These are phyloP conservation scores for Drosophila biarmipes DNA, from an alignment of 1,140 invertebrate genomes.

Conservation along the genomic window DNA sequence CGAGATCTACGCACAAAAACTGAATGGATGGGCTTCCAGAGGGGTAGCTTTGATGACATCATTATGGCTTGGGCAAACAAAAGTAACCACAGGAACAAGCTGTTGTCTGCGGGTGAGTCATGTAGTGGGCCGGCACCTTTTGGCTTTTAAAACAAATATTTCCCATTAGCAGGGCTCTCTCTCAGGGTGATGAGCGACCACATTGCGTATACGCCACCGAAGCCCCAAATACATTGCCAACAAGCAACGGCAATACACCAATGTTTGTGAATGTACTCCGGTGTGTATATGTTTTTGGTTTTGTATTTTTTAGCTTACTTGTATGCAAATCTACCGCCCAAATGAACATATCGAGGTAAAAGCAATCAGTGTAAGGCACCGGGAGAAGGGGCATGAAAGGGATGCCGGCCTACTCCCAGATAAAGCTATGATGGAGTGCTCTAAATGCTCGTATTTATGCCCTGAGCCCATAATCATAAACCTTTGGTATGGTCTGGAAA, in stretches of 20 bases:
- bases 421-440: constrained; percentile 29
- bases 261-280: constrained; percentile 20
- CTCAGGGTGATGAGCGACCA: constrained; percentile 56
- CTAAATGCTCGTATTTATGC: constrained; percentile 21
- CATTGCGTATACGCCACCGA: constrained; percentile 69
- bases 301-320: constrained; percentile 4
- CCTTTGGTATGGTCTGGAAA: not conserved
- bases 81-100: constrained; percentile 66
- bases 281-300: not conserved
- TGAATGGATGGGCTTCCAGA: not conserved
- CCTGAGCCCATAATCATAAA: constrained; percentile 33
- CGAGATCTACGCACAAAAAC: constrained; percentile 40
- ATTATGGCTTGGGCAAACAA: constrained; percentile 78
- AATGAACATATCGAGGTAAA: constrained; percentile 48
- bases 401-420: constrained; percentile 10
- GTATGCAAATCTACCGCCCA: constrained; percentile 15
- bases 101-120: constrained; percentile 56
- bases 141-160: constrained; percentile 81
- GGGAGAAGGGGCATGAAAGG: not conserved
- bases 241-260: constrained; percentile 26
- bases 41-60: constrained; percentile 69
- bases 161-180: constrained; percentile 69
- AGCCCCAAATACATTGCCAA: constrained; percentile 52
- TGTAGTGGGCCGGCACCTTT: constrained; percentile 56
- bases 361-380: constrained; percentile 25